A percentile compares a stretch with the other conserved stretches of the same genome.
Conservation (phyloP, 1,140 invertebrate species). For the Drosophila santomea region DNA sequence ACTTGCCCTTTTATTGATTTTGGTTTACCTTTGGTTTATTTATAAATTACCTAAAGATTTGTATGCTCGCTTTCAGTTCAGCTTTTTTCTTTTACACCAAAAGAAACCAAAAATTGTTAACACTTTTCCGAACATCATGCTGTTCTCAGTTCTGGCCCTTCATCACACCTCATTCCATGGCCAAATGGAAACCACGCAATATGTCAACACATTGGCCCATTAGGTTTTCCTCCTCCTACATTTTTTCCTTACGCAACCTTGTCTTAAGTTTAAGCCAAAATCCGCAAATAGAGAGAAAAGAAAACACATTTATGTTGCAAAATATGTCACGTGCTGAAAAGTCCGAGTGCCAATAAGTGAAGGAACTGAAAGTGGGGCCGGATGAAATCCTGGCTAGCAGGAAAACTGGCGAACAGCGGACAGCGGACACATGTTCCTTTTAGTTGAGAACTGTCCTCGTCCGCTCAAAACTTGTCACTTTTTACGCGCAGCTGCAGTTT, state of each 20-base stretch:
- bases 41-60: neutral
- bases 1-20: conserved; percentile 34
- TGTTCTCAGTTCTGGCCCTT: neutral
- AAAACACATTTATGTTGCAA: conserved; percentile 45
- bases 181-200: conserved; percentile 38
- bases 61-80: neutral
- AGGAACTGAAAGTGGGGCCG: conserved; percentile 19
- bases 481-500: conserved; percentile 82
- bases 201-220: conserved; percentile 45
- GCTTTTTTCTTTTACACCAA: neutral
- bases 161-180: neutral
- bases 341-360: conserved; percentile 72
- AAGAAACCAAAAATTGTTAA: neutral
- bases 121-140: neutral
- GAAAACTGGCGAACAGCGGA: conserved; percentile 13
- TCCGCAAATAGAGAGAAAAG: conserved; percentile 12
- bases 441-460: conserved; percentile 30
- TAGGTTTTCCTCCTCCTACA: neutral
- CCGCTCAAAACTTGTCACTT: conserved; percentile 75
- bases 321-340: conserved; percentile 73
- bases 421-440: conserved; percentile 73
- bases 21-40: conserved; percentile 13
- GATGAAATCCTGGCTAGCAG: neutral
- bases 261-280: conserved; percentile 42
- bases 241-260: conserved; percentile 22